Conservation (phyloP, 2,888 invertebrate species). For the Andrena trimmerana region DNA sequence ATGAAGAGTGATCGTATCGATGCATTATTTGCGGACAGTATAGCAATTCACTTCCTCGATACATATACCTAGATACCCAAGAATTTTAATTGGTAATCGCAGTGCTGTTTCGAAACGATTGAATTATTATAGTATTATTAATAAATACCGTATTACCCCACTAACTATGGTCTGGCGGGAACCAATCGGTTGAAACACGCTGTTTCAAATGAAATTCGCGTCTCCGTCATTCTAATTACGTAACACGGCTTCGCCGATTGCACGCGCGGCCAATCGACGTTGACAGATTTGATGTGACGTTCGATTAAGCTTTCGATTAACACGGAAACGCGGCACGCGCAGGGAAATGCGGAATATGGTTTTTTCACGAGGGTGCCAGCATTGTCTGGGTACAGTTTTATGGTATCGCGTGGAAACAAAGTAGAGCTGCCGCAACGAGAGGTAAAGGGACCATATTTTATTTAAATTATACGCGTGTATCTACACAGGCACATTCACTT, state of each 20-base stretch:
- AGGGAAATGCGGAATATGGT: neutral
- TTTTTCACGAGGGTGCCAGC: neutral
- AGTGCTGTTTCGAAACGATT: too few species aligned
- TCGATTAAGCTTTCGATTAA: conserved; percentile 31
- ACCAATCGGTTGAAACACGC: conserved; percentile 32
- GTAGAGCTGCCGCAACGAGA: too few species aligned
- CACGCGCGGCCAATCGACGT: conserved; percentile 1
- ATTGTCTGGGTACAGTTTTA: too few species aligned
- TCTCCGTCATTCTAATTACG: conserved; percentile 14
- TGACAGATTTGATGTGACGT: conserved; percentile 39
- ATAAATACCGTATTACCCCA: too few species aligned
- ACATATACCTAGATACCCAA: too few species aligned
- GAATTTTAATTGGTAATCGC: too few species aligned
- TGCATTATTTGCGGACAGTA: neutral
- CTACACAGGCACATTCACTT: neutral
- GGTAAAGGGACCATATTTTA: too few species aligned
- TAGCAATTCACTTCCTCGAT: too few species aligned
- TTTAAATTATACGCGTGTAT: neutral
- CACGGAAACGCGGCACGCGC: neutral
- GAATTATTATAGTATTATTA: too few species aligned
- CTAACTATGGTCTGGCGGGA: neutral
- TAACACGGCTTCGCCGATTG: neutral
- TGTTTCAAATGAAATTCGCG: conserved; percentile 28
- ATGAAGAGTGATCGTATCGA: neutral
- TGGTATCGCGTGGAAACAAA: too few species aligned